phyloP scores from a whole-genome alignment of 2,797 vertebrate genomes.

The Hipposideros larvatus region DNA sequence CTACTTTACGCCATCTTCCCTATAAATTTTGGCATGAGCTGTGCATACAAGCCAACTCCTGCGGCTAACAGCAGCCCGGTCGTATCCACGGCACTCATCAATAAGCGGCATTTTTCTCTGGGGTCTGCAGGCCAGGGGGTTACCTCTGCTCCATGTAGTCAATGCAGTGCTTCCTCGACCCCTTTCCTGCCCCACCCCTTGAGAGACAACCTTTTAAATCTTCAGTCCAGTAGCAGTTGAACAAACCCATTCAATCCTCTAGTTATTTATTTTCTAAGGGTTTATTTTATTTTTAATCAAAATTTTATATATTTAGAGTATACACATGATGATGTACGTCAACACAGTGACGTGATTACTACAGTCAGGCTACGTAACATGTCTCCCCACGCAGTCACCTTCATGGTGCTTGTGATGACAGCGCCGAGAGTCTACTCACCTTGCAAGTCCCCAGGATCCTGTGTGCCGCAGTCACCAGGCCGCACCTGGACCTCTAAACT shows the following conservation, averaged over 20 bases:
- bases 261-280: not conserved
- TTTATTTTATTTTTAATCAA: not conserved
- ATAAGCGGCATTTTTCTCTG: not conserved
- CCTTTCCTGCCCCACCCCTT: not conserved
- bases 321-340: fast-evolving
- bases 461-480: too few relatives aligned
- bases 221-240: not conserved
- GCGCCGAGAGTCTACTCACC: too few relatives aligned
- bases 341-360: not conserved
- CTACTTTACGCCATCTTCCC: not conserved
- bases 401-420: too few relatives aligned
- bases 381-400: too few relatives aligned
- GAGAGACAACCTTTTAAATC: not conserved
- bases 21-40: too few relatives aligned
- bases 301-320: not conserved
- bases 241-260: not conserved
- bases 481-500: too few relatives aligned
- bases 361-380: too few relatives aligned
- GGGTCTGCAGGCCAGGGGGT: too few relatives aligned
- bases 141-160: not conserved
- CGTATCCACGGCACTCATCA: too few relatives aligned
- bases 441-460: too few relatives aligned
- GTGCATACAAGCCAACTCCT: too few relatives aligned
- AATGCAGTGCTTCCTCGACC: not conserved
- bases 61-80: too few relatives aligned